Evolutionary conservation across 2,888 invertebrate genomes (phyloP), one percentile per base, ranked within the genome.

Genomic region (Lithodes maja): DNA sequence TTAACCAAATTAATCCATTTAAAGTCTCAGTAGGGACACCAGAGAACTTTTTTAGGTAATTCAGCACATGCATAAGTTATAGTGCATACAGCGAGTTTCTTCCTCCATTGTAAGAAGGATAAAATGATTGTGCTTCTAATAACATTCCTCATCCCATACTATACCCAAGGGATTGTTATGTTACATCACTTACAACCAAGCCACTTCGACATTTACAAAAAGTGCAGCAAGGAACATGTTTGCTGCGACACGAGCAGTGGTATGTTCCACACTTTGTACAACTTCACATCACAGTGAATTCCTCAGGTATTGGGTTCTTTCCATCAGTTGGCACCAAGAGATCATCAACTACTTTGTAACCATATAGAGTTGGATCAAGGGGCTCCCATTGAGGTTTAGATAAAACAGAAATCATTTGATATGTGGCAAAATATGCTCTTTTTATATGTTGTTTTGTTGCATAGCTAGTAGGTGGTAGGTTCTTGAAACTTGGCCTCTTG

Each of bases 261-360:
- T 61, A 5, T 5, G 61, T 61, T 61, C 7, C 12, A 61, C 61
- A 61, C 61, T 61, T 61, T 7, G 7, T 61, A 61, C 61, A 61
- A 61, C 61, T 61, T 0, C 61, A 61, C 5, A 61, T 12, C 61
- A 61, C 61, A 7, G 61, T 61, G 9, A 33, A 81, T 50, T 12
- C 81, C 17, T 61, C 33, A 33, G 81, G 50, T 77, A 77, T 5
- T 77, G 5, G 77, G 12, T 77, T 77, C 49, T 77, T 49, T 77
- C 49, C 77, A 49, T 7, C 50, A 5, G 33, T 77, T 77, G 33
- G 33, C 33, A 33, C 33, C 33, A 33, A 33, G 33, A 33, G 33
- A 33, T 33, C 33, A 33, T 33, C 33, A 33, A 33, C 33, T 33
- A 33, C 33, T 33, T 33, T 33, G 33, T 33, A 33, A 33, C 33